phyloP scores from a whole-genome alignment of 2,888 invertebrate genomes.

The Atherix ibis region DNA sequence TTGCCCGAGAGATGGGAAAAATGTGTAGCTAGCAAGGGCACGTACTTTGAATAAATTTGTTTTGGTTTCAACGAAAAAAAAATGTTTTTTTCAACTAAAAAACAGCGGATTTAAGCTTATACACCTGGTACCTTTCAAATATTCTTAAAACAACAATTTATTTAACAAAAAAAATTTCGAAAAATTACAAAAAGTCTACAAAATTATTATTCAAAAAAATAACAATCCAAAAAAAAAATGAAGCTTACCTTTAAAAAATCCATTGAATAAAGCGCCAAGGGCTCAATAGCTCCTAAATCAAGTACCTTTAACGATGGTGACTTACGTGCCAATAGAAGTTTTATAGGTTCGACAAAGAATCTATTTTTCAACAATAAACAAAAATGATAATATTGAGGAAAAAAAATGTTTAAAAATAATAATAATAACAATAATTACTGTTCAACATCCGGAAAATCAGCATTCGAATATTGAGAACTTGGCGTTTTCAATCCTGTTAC shows the following conservation, averaged over 20 bases:
- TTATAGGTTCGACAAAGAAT: conserved; percentile 29
- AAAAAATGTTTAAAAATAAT: not conserved
- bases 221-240: too few species aligned
- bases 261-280: conserved; percentile 26
- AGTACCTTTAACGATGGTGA: conserved; percentile 23
- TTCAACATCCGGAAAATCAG: conserved; percentile 27
- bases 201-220: not conserved
- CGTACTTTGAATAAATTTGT: too few species aligned
- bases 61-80: too few species aligned
- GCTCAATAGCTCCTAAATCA: conserved; percentile 31
- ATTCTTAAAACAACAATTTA: too few species aligned
- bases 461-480: conserved; percentile 22
- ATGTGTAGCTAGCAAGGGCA: too few species aligned
- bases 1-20: too few species aligned
- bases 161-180: too few species aligned
- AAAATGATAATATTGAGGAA: not conserved
- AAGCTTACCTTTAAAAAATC: conserved; percentile 22
- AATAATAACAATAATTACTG: conserved; percentile 18
- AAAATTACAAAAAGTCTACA: not conserved
- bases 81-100: too few species aligned
- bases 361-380: conserved; percentile 13
- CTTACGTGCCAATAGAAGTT: conserved; percentile 26
- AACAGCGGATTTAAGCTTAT: too few species aligned
- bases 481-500: conserved; percentile 24
- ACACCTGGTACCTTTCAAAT: too few species aligned